phyloP scores from a whole-genome alignment of 2,113 vertebrate species.

The Aythya baeri region DNA sequence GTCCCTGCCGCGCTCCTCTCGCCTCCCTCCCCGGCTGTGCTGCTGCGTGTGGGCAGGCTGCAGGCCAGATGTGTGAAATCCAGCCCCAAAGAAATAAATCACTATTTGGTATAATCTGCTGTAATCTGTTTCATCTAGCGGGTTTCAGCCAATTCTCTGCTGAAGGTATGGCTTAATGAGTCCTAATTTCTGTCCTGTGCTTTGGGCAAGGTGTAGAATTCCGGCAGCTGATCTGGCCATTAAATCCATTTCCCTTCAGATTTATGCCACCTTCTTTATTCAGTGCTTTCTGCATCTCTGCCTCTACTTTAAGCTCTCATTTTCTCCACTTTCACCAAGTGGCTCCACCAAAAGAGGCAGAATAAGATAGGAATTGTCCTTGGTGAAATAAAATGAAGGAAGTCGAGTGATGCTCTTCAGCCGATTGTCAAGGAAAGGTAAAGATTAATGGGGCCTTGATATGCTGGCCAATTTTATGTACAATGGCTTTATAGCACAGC shows the following conservation, averaged over 20 bases:
- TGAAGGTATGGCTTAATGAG: background rate
- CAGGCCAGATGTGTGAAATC: background rate
- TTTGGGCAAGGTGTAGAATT: background rate
- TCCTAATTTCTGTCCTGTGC: background rate
- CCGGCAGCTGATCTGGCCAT: background rate
- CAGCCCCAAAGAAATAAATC: background rate
- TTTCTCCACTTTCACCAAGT: background rate
- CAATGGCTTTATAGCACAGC: background rate
- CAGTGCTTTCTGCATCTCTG: rapidly evolving
- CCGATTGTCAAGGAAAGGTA: background rate
- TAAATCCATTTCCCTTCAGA: background rate
- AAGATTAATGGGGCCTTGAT: background rate
- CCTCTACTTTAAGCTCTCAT: background rate
- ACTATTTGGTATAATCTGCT: background rate
- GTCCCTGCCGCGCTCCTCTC: too few species aligned
- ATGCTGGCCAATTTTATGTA: background rate
- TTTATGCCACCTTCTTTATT: background rate
- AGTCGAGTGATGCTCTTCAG: rapidly evolving
- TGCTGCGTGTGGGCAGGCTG: background rate
- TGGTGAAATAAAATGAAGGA: background rate
- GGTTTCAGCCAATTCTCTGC: background rate
- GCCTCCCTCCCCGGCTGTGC: too few species aligned
- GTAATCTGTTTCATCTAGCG: background rate
- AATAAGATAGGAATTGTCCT: background rate
- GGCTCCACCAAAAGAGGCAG: background rate